Evolutionary conservation across 2,113 vertebrate genomes (phyloP).

Genomic region (Brachyistius frenatus): DNA sequence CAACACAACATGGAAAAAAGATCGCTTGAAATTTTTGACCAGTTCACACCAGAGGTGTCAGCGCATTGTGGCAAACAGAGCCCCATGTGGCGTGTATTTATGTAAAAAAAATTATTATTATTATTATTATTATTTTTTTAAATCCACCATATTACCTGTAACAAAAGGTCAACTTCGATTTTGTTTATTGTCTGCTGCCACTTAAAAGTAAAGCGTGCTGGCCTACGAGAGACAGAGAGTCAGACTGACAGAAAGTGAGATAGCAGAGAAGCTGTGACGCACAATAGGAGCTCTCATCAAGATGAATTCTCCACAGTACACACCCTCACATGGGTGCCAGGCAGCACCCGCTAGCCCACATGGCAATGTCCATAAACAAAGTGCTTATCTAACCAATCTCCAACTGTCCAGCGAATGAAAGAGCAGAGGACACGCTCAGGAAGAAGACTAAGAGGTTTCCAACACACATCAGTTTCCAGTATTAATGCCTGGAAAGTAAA

Average conservation of each 20-base stretch:
- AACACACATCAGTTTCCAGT: constrained; percentile 1
- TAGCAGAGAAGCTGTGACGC: constrained; percentile 54
- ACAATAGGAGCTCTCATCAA: constrained; percentile 59
- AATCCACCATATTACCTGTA: not conserved
- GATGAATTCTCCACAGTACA: constrained; percentile 62
- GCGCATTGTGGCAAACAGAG: constrained; percentile 2
- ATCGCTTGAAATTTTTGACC: constrained; percentile 1
- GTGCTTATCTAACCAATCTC: constrained; percentile 52
- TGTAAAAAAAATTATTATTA: too few relatives aligned
- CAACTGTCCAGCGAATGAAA: constrained; percentile 41
- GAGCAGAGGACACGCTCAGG: constrained; percentile 19
- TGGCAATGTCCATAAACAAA: constrained; percentile 49
- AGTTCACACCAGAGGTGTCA: constrained; percentile 5
- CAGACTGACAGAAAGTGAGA: constrained; percentile 32
- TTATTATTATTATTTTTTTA: too few relatives aligned
- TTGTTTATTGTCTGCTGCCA: not conserved
- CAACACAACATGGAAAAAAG: constrained; percentile 15
- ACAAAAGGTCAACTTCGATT: constrained; percentile 32
- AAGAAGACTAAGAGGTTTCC: constrained; percentile 4
- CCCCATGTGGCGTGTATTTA: not conserved
- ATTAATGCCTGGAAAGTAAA: constrained; percentile 1
- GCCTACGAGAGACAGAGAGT: constrained; percentile 13
- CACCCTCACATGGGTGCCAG: constrained; percentile 49
- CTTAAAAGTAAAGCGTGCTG: constrained; percentile 24
- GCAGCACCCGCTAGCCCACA: constrained; percentile 24